Conservation (phyloP, 2,113 vertebrate genomes). For the Laticauda colubrina region DNA sequence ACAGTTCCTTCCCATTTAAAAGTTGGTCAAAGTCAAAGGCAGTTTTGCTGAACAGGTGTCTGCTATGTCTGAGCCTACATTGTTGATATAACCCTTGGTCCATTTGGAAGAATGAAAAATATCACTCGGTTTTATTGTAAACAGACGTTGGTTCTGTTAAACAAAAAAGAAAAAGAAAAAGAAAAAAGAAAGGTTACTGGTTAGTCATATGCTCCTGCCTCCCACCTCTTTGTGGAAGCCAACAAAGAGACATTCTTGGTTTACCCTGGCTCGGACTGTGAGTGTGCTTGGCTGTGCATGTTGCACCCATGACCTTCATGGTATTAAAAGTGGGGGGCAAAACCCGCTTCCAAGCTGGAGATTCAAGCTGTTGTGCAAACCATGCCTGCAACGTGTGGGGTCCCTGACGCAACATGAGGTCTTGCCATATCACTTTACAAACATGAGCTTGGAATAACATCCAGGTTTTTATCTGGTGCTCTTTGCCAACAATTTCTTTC, state of each 20-base stretch:
- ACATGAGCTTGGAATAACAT: conserved; percentile 55
- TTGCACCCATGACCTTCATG: neutral
- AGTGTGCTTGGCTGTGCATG: neutral
- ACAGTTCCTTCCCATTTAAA: neutral
- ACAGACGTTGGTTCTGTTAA: conserved; percentile 75
- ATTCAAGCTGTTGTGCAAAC: neutral
- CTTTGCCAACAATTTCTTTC: conserved; percentile 60
- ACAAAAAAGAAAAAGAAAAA: conserved; percentile 46
- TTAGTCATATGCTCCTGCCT: conserved; percentile 69
- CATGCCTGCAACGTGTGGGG: conserved; percentile 42
- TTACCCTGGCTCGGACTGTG: neutral
- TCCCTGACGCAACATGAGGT: conserved; percentile 44
- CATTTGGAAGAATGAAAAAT: conserved; percentile 83
- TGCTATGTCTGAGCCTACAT: conserved; percentile 80
- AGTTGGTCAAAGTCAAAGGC: conserved; percentile 41
- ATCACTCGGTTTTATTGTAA: conserved; percentile 74
- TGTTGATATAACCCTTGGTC: conserved; percentile 86
- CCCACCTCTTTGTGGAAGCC: conserved; percentile 16
- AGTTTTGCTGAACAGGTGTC: conserved; percentile 81
- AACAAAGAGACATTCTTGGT: neutral
- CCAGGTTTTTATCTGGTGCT: conserved; percentile 60
- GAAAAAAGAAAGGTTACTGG: conserved; percentile 72
- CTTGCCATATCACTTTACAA: conserved; percentile 58
- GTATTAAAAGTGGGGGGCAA: rapidly evolving
- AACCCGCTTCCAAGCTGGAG: rapidly evolving